Evolutionary conservation across 2,113 vertebrate genomes (phyloP), one percentile per base, ranked within the genome.

Genomic region (Rhinolophus ferrumequinum): DNA sequence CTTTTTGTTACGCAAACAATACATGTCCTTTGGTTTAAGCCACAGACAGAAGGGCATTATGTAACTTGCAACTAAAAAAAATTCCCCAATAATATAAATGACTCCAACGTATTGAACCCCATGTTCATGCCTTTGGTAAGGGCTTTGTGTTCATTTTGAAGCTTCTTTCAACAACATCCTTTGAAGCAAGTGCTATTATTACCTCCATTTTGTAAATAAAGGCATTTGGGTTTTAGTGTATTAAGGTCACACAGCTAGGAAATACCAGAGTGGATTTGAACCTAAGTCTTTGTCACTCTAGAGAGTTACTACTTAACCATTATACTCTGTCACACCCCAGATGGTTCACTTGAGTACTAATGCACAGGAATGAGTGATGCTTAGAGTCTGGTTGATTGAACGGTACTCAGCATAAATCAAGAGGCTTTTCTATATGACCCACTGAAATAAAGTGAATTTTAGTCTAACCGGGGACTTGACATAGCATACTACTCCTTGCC

Each of bases 1-100:
- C 10, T 24, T 85, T 92, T 81, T 44, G 52, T 87, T 54, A 96
- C 62, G 56, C 26, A 89, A 89, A 79, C 28, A 77, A 6, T 67
- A 28, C 44, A n/a, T 14, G 38, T 28, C n/a, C 47, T 91, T 64
- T 41, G 64, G 69, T 80, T 87, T 75, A 95, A 94, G 22, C 62
- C 52, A 13, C n/a, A 54, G 33, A 64, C 66, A 50, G 76, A 92
- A 69, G 44, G 18, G 14, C 4, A 79, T 28, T 67, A 35, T 62
- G 41, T 60, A 73, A 75, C 67, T 38, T 41, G 72, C 11, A 95
- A 75, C 22, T 70, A 64, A 87, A 87, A 93, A 89, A 58, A 16
- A 41, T 76, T 54, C 52, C 69, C 38, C 12, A 70, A 26, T 84
- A 70, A 84, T 54, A 44, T 1, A 58, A 82, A 38, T 18, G 30